Base-by-base conservation (phyloP, 2,113 vertebrate species). In the Clarias gariepinus region DNA sequence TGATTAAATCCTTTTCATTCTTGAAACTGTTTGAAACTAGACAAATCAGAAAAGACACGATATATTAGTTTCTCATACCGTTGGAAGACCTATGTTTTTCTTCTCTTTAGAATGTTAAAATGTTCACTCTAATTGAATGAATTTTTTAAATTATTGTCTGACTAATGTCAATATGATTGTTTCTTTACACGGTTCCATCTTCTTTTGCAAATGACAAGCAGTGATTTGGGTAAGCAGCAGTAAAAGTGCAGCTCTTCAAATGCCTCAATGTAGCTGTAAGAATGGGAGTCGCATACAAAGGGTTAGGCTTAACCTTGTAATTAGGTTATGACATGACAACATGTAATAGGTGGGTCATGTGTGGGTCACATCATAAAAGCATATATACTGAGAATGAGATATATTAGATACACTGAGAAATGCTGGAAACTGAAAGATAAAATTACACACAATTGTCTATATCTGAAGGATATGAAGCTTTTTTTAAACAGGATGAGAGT, bases 201-300 rank as follows among this genome's bases (percentile, higher is more conserved):
- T 81, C 33, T 81, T 53, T 81, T 86, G 78, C n/a, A 41, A 41
- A 60, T 13, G 25, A 82, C 23, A 82, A 74, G 85, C 68, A 85
- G 21, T 80, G 25, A 82, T 73, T 81, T 11, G 16, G 19, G 16
- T n/a, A 52, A 73, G 36, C 74, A 84, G 73, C 7, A 60, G 60
- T 53, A n/a, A 84, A 52, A 60, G 66, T 60, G 21, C 52, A 33
- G 36, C 78, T 85, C 66, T 33, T 57, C 12, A 18, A 61, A 47
- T 64, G 69, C 61, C n/a, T 78, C 47, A 63, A 69, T 47, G 77
- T 79, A 36, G 63, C 85, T 66, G 47, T 69, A 81, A 63, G 47
- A n/a, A 73, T 71, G 64, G 16, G 53, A 73, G 25, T 66, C 3
- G 41, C 63, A n/a, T 41, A 86, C 23, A 60, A 71, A 81, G 33